Evolutionary conservation across 2,113 vertebrate genomes (phyloP), one percentile per base, ranked within the genome.

Genomic region (Prionailurus bengalensis): DNA sequence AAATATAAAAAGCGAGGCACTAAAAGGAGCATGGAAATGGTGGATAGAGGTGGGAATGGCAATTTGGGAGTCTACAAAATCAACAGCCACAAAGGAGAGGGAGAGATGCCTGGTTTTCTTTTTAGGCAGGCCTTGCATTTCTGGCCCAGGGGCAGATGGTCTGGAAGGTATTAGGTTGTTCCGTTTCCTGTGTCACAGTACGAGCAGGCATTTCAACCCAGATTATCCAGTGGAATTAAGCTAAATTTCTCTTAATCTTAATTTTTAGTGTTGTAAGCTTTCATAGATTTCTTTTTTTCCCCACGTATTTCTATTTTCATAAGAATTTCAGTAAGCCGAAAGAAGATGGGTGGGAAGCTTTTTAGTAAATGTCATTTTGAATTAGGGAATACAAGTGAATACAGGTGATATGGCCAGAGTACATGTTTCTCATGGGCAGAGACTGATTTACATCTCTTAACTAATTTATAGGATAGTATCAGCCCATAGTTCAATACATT

Each of bases 241-340:
- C n/a, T 42, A 73, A 48, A 58, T 55, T 83, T 94, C n/a, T 63
- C 29, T 65, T 76, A n/a, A 1, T 85, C 33, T 70, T 86, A 31
- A 85, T 66, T 93, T 92, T 74, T 23, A 89, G 53, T 5, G 19
- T 15, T 84, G 21, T 2, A 2, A 51, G 10, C 11, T 19, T 76
- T 66, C 17, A 65, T 31, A 12, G 13, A 74, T 70, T 84, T 79
- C 58, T 87, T 66, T n/a, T 83, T 33, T 33, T 10, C 2, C 15
- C 31, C 33, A 78, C 31, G 3, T 29, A 74, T 78, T 88, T 92
- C 21, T 70, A 3, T 88, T 91, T 90, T 88, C 68, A 33, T 66
- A 89, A 78, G n/a, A 95, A 82, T 89, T 93, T 68, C 91, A 58
- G 65, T 91, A 86, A 80, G 9, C 39, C 66, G 80, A 21, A 33